Conservation (phyloP, 2,113 vertebrate genomes). For the Platanista minor region DNA sequence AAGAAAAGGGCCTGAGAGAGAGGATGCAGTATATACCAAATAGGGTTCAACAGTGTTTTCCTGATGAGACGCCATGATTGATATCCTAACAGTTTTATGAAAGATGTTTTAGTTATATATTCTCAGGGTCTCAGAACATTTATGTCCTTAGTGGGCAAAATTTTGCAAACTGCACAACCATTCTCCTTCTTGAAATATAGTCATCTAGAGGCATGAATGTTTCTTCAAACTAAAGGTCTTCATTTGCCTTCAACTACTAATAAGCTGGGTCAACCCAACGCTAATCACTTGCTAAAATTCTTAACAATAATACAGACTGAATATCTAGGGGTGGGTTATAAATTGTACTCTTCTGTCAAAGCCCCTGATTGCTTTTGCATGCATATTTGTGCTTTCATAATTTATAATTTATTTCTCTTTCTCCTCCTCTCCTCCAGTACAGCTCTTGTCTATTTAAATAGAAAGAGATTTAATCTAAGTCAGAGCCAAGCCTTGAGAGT, state of each 20-base stretch:
- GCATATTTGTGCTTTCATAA: not conserved
- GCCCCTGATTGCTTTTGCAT: not conserved
- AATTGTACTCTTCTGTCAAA: constrained; percentile 13
- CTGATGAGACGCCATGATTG: not conserved
- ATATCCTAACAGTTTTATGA: not conserved
- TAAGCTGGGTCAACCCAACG: not conserved
- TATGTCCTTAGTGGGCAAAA: not conserved
- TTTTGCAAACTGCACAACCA: not conserved
- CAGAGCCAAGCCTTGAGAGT: constrained; percentile 30
- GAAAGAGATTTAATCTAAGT: constrained; percentile 45
- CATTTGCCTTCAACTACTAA: not conserved
- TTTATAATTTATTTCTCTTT: not conserved
- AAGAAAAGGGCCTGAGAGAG: not conserved
- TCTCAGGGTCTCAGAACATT: not conserved
- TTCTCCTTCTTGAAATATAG: not conserved
- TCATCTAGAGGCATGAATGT: not conserved
- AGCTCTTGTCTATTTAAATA: constrained; percentile 34
- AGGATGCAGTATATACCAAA: not conserved
- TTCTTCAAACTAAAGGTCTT: not conserved
- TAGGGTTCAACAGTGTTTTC: not conserved
- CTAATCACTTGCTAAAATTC: not conserved
- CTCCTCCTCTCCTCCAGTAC: not conserved
- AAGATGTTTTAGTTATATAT: not conserved
- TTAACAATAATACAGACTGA: not conserved
- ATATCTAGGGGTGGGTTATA: not conserved